phyloP scores from a whole-genome alignment of 1,140 invertebrate genomes.

The Drosophila lacertosa region DNA sequence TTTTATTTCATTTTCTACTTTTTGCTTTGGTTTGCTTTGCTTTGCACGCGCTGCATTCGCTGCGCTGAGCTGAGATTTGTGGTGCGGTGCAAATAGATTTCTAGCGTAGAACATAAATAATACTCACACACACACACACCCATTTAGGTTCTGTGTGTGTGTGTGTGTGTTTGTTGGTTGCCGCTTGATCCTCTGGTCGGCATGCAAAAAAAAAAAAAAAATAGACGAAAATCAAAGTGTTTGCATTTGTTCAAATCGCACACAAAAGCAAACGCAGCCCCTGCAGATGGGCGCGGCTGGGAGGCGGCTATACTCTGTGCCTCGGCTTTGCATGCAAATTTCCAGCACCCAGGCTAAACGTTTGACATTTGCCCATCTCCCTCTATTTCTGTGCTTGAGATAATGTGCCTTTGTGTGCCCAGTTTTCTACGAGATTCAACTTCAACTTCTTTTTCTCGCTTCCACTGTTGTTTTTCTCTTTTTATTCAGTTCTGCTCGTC shows the following conservation, averaged over 20 bases:
- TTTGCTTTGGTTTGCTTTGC: slow-evolving; percentile 37
- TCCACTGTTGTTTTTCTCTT: slow-evolving; percentile 15
- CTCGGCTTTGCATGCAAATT: slow-evolving; percentile 72
- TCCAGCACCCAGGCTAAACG: slow-evolving; percentile 64
- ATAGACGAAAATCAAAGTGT: slow-evolving; percentile 75
- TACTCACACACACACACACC: slow-evolving; percentile 62
- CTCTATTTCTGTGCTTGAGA: slow-evolving; percentile 54
- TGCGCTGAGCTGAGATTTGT: slow-evolving; percentile 81
- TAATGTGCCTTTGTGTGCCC: slow-evolving; percentile 64
- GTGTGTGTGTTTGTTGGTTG: slow-evolving; percentile 40
- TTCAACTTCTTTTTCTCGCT: neutral
- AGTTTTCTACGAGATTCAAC: neutral
- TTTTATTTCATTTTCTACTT: slow-evolving; percentile 29
- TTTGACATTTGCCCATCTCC: slow-evolving; percentile 72
- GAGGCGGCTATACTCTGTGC: slow-evolving; percentile 37
- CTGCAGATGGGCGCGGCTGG: slow-evolving; percentile 8
- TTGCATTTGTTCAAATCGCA: slow-evolving; percentile 79
- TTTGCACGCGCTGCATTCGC: slow-evolving; percentile 55
- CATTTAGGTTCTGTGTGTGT: slow-evolving; percentile 29
- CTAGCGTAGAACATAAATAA: slow-evolving; percentile 82
- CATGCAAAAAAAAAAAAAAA: slow-evolving; percentile 24
- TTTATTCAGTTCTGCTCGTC: slow-evolving; percentile 32
- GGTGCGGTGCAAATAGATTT: slow-evolving; percentile 83
- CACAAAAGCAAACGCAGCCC: slow-evolving; percentile 54
- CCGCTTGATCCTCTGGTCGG: slow-evolving; percentile 62